Evolutionary conservation across 2,113 vertebrate genomes (phyloP).

Genomic region (Macquaria australasica): DNA sequence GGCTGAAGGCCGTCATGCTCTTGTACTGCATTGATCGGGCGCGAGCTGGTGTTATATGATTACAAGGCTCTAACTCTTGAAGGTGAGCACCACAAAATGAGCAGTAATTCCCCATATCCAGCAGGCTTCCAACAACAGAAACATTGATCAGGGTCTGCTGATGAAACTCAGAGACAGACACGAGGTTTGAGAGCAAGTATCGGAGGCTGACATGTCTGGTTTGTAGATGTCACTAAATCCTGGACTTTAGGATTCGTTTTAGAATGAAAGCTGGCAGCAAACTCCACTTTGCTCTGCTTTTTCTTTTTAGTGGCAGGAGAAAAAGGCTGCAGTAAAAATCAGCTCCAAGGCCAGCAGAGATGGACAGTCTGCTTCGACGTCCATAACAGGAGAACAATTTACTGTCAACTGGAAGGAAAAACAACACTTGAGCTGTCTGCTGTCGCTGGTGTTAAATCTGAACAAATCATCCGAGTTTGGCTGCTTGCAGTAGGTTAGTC

Average conservation of each 20-base stretch:
- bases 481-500: not conserved
- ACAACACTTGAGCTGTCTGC: conserved; percentile 4
- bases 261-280: conserved; percentile 35
- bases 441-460: conserved; percentile 3
- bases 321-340: conserved; percentile 8
- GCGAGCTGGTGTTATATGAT: conserved; percentile 5
- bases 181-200: not conserved
- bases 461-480: not conserved
- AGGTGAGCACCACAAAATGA: conserved; percentile 36
- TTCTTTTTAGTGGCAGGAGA: not conserved
- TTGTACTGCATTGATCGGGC: conserved; percentile 25
- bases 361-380: conserved; percentile 16
- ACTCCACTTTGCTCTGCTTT: not conserved
- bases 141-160: conserved; percentile 29
- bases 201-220: conserved; percentile 10
- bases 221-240: conserved; percentile 26
- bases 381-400: conserved; percentile 26
- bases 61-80: conserved; percentile 28
- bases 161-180: conserved; percentile 34
- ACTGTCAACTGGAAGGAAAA: not conserved
- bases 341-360: conserved; percentile 29
- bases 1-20: conserved; percentile 38
- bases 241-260: conserved; percentile 30
- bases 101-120: conserved; percentile 18
- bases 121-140: conserved; percentile 4